Evolutionary conservation across 2,797 vertebrate species (phyloP), one percentile per base, ranked within the genome.

Genomic region (Sternotherus odoratus): DNA sequence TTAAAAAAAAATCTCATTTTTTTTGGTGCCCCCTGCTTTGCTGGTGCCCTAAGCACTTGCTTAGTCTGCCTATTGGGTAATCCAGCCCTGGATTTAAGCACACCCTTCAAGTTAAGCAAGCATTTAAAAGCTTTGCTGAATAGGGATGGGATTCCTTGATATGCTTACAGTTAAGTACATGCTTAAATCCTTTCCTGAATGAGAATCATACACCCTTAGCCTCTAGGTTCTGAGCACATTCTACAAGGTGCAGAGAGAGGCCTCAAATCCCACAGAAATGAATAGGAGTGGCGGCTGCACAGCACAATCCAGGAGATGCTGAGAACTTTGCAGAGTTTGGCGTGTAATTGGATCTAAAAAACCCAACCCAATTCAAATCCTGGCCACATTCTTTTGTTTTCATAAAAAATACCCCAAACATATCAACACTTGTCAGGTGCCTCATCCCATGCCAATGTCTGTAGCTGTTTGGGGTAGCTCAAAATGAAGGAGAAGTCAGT

Each of bases 341-440:
- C 84, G 36, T 51, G 19, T 90, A 95, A 94, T 96, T 94, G 93
- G 96, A 96, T 92, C 95, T 94, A 92, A 91, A 57, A 85, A 93
- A 93, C 93, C 36, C 0, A 4, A 48, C 13, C 72, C 72, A 28
- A 39, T 23, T 39, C 21, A 69, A 69, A 69, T 19, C 36, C 66
- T 24, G 23, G 66, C 9, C 11, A 23, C 3, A 23, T 0, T 2
- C 81, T 93, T 94, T 95, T 78, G 94, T 75, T 85, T 88, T 51
- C 82, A 94, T 94, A 95, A 91, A 95, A 57, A 80, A 39, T 46
- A n/a, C 88, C 94, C 53, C 33, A 66, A 48, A 36, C 8, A 5
- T 30, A 26, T 0, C 26, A 60, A 1, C 49, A 81, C 46, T 56
- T 77, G 33, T 8, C 60, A 77, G 56, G 72, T 57, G 77, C 6